Evolutionary conservation across 2,888 invertebrate species (phyloP).

Genomic region (Galerucella nymphaeae): DNA sequence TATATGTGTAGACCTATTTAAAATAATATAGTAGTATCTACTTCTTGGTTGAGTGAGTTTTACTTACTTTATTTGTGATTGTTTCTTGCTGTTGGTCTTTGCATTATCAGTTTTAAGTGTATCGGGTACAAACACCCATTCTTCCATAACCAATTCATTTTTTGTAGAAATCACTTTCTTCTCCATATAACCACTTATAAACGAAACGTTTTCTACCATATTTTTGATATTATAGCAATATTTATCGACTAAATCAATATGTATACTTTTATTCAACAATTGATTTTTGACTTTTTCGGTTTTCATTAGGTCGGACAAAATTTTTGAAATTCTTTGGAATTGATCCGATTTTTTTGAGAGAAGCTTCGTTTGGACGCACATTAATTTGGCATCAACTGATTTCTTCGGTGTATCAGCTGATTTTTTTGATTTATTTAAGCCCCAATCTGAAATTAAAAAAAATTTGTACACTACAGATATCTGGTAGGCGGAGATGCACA

Average conservation of each 20-base stretch:
- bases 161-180: conserved; percentile 35
- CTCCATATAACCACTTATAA: conserved; percentile 55
- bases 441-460: background rate
- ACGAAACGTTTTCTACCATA: conserved; percentile 47
- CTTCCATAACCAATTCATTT: conserved; percentile 15
- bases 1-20: too few relatives aligned
- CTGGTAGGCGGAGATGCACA: too few relatives aligned
- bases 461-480: too few relatives aligned
- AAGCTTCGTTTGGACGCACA: conserved; percentile 41
- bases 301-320: conserved; percentile 57
- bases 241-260: conserved; percentile 47
- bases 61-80: conserved; percentile 40
- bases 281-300: conserved; percentile 57
- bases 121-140: conserved; percentile 52
- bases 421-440: background rate
- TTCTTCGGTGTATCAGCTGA: background rate
- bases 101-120: conserved; percentile 31
- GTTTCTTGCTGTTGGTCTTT: conserved; percentile 18
- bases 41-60: too few relatives aligned
- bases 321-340: conserved; percentile 53
- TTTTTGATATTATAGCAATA: conserved; percentile 32
- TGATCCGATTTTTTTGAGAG: conserved; percentile 47
- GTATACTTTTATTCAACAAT: conserved; percentile 46
- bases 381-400: background rate
- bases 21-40: too few relatives aligned